These are phyloP conservation scores for Brachionus asplanchnoidis DNA, from an alignment of 1,140 invertebrate genomes.

Conservation along the genomic window DNA sequence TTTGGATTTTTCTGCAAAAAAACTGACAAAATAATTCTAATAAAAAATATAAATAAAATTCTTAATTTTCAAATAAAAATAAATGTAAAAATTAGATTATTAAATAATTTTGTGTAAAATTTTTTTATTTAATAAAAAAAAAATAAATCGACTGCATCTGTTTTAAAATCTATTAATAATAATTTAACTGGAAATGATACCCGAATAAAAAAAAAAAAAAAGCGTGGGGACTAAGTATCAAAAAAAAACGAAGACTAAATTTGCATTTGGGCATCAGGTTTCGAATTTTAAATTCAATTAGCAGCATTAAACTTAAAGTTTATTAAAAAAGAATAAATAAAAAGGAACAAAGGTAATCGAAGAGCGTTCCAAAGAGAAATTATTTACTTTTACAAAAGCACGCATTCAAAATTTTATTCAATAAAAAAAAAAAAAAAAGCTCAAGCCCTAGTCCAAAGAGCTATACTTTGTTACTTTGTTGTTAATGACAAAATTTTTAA, in stretches of 20 bases:
- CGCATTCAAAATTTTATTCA: not conserved
- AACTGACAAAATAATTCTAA: not conserved
- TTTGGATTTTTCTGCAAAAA: not conserved
- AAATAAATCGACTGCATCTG: not conserved
- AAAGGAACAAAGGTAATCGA: not conserved
- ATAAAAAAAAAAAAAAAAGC: not conserved
- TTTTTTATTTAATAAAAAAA: not conserved
- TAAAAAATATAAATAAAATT: not conserved
- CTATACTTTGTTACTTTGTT: constrained; percentile 3
- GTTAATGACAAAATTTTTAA: not conserved
- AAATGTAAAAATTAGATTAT: no score
- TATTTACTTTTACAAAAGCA: not conserved
- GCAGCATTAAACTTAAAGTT: not conserved
- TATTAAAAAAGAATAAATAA: not conserved
- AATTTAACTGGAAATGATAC: not conserved
- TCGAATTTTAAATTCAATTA: not conserved
- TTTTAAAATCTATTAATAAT: not conserved
- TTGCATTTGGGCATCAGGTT: not conserved
- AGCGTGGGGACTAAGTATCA: not conserved
- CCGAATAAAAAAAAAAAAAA: not conserved
- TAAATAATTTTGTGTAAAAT: not conserved
- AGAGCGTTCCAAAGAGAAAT: not conserved
- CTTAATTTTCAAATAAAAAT: no score
- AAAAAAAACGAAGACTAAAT: not conserved
- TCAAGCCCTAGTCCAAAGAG: not conserved